Conservation (phyloP, 1,140 invertebrate genomes). For the Nebria ingens region DNA sequence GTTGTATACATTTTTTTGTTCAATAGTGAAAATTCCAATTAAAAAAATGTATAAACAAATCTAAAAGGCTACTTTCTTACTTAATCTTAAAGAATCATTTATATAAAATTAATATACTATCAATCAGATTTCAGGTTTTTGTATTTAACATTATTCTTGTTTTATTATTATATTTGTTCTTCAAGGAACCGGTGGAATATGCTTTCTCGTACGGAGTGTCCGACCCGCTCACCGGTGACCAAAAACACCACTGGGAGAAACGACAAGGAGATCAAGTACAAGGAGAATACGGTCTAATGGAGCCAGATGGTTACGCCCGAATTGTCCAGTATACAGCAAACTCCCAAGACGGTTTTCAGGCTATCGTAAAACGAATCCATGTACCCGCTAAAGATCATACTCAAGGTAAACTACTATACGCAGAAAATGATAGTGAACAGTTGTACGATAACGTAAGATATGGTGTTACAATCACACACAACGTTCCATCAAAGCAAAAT, state of each 20-base stretch:
- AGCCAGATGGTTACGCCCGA: not conserved
- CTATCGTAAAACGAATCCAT: not conserved
- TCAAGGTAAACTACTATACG: too few relatives aligned
- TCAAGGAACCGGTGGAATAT: not conserved
- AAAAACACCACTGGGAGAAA: not conserved
- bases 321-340: not conserved
- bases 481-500: not conserved
- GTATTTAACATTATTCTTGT: too few relatives aligned
- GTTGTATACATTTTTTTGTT: too few relatives aligned
- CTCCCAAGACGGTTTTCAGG: not conserved
- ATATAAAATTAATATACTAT: too few relatives aligned
- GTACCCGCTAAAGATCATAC: not conserved
- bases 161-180: too few relatives aligned
- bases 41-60: too few relatives aligned
- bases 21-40: too few relatives aligned
- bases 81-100: too few relatives aligned
- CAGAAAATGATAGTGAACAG: not conserved
- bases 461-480: not conserved
- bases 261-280: not conserved
- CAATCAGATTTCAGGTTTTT: too few relatives aligned
- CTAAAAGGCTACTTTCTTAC: too few relatives aligned
- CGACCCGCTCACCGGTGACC: not conserved
- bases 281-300: not conserved
- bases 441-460: not conserved
- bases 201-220: not conserved